These are phyloP conservation scores for Leucophenga varia DNA, from an alignment of 1,140 invertebrate species.

Conservation along the genomic window DNA sequence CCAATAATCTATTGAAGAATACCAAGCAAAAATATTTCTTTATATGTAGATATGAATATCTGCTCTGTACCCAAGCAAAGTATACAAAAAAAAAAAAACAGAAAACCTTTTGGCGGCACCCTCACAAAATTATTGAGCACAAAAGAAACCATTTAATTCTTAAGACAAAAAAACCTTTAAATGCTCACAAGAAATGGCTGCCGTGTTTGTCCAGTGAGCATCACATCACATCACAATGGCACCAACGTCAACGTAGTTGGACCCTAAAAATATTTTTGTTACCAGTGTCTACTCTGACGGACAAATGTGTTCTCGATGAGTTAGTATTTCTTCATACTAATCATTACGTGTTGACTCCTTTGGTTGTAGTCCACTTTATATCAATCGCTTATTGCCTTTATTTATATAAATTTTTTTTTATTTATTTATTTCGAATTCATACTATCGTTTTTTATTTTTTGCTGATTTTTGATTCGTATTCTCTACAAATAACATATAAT, in stretches of 20 bases:
- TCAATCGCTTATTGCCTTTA: slow-evolving; percentile 1
- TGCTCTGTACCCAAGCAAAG: too few species aligned
- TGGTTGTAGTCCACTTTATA: not conserved
- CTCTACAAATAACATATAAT: slow-evolving; percentile 42
- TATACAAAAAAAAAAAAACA: slow-evolving; percentile 10
- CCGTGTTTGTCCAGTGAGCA: too few species aligned
- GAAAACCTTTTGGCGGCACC: slow-evolving; percentile 49
- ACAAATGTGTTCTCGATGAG: too few species aligned
- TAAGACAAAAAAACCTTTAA: too few species aligned
- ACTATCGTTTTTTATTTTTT: slow-evolving; percentile 7
- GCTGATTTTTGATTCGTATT: not conserved
- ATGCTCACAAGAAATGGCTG: too few species aligned
- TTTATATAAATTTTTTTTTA: slow-evolving; percentile 6
- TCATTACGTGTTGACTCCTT: slow-evolving; percentile 27
- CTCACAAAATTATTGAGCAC: slow-evolving; percentile 56
- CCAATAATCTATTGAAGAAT: slow-evolving; percentile 54
- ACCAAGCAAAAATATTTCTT: too few species aligned
- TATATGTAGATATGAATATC: too few species aligned
- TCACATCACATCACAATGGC: too few species aligned
- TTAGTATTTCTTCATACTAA: slow-evolving; percentile 53
- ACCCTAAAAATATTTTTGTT: slow-evolving; percentile 47
- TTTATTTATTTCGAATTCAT: too few species aligned
- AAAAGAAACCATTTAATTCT: slow-evolving; percentile 25
- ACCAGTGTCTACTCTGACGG: too few species aligned
- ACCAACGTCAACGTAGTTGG: too few species aligned